Evolutionary conservation across 2,113 vertebrate species (phyloP).

Genomic region (Corvus moneduloides): DNA sequence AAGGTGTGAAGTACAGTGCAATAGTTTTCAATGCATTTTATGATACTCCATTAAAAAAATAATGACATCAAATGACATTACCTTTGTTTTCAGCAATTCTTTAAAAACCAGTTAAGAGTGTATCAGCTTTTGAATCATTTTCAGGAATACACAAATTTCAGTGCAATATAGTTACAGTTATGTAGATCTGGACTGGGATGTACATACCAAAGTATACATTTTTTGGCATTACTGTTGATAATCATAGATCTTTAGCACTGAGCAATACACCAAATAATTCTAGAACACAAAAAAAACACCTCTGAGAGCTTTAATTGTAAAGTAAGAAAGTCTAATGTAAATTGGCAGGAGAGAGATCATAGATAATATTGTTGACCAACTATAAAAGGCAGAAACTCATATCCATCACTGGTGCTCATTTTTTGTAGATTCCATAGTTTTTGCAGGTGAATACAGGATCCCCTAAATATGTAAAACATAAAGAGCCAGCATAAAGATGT

Average conservation of each 20-base stretch:
- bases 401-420: background rate
- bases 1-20: background rate
- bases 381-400: background rate
- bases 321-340: background rate
- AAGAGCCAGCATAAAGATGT: background rate
- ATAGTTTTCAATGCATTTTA: background rate
- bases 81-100: background rate
- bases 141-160: background rate
- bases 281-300: background rate
- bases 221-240: background rate
- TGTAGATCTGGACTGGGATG: background rate
- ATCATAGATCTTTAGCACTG: background rate
- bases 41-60: background rate
- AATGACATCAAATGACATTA: background rate
- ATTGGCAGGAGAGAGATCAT: background rate
- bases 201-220: background rate
- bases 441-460: background rate
- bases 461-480: background rate
- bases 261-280: background rate
- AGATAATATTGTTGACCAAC: background rate
- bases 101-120: background rate
- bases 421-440: background rate
- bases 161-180: background rate
- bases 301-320: background rate
- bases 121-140: background rate